Percentiles rank a stretch among this genome's conserved stretches.
phyloP scores from a whole-genome alignment of 2,888 invertebrate genomes.

The Eupithecia exiguata region DNA sequence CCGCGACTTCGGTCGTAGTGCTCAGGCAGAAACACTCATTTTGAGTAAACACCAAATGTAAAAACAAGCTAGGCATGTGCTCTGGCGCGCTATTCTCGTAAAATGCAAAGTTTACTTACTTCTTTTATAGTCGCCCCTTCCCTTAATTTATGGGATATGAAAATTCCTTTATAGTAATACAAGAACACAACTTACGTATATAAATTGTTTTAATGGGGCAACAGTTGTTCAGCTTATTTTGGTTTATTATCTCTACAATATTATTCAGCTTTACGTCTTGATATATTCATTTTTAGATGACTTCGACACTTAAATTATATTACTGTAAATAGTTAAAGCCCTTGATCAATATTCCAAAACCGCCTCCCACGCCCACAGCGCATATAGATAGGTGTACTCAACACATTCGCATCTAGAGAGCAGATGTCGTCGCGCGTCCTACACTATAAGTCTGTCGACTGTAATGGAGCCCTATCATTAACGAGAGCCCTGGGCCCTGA shows the following conservation, averaged over 20 bases:
- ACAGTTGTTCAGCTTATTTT: neutral
- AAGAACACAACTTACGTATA: no score
- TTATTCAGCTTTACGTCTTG: neutral
- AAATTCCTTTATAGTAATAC: no score
- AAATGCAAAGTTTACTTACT: neutral
- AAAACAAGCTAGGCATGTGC: neutral
- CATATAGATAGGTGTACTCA: neutral
- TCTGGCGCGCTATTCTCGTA: neutral
- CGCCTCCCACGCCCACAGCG: neutral
- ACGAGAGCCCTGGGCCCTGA: neutral
- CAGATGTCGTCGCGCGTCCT: neutral
- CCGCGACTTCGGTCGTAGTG: constrained; percentile 7
- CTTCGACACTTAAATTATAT: neutral
- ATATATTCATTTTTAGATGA: neutral
- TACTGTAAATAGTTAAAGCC: neutral
- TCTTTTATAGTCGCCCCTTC: no score
- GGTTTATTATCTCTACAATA: neutral
- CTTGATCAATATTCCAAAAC: neutral
- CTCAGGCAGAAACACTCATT: neutral
- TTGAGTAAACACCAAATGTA: neutral
- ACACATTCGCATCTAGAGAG: neutral
- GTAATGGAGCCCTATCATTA: constrained; percentile 6
- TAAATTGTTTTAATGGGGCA: neutral
- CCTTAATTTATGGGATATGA: no score
- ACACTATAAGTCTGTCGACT: neutral